Evolutionary conservation across 2,888 invertebrate species (phyloP), one percentile per base, ranked within the genome.

Genomic region (Sarcophaga carnaria): DNA sequence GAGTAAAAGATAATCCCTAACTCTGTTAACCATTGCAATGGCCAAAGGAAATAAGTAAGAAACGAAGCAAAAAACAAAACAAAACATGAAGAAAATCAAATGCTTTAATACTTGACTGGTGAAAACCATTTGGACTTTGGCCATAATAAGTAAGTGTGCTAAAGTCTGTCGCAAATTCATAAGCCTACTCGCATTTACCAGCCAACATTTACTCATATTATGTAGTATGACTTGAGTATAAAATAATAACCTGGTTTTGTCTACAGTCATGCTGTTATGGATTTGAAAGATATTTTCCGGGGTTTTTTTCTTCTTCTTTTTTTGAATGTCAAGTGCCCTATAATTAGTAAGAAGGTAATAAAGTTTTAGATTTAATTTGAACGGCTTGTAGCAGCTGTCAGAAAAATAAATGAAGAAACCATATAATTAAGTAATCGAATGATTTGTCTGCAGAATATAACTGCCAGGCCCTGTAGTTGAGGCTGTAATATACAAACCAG

Each of bases 1-100:
- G 14, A 6, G 27, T 59, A 27, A 20, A 22, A 20, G 49, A 54
- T 49, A 76, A 76, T 76, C 63, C 45, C 25, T 49, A 75, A 45
- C 63, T 63, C 49, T 75, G 49, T 63, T 63, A 75, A 75, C 49
- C 62, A 63, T 64, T 69, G 25, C 4, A 22, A 25, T 8, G 37
- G 37, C 37, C 37, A 37, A 10, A 8, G 37, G 8, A 37, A 37
- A 37, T 37, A 10, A 8, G 8, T 37, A 69, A 14, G 49, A 22
- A 22, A 69, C 22, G 12, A 67, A 45, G 45, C 20, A 45, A 4
- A 20, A 49, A 63, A 20, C 17, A 37, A 75, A 75, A 60, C 62
- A 60, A 60, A 60, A 47, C 20, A 67, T 12, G 37, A 37, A 11
- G 62, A 22, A 62, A 4, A n/a, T 17, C 45, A 74, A 62, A 62